Base-by-base conservation (phyloP, 2,113 vertebrate species). In the Potamarius usumacintae region DNA sequence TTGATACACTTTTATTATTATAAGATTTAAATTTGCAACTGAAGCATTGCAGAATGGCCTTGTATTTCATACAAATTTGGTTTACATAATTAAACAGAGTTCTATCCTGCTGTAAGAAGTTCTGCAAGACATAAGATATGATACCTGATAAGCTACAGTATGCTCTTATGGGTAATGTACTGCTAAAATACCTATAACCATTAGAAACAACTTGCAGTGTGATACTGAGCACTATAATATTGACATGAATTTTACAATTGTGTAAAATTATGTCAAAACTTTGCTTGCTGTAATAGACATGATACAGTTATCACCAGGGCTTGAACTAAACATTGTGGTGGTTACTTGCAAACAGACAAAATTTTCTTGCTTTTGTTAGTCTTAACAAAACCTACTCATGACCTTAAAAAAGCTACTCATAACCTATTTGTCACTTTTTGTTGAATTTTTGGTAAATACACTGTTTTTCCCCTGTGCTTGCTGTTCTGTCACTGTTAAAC, bases 81-180 rank as follows among this genome's bases (percentile, higher is more conserved):
- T 7, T 71, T 55, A 22, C 20, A 63, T 65, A 55, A 57, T 57
- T 71, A 57, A 52, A 17, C 52, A 69, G 22, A 20, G 25, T 11
- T 57, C 50, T n/a, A 7, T 52, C 63, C 62, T 15, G 62, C 58
- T 65, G 34, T n/a, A 82, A 14, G 27, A 69, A 15, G 5, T 69
- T 69, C 11, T 69, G 34, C 34, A 42, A 42, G 34, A 42, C 34
- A 42, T 42, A 3, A 42, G 27, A 30, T 69, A 69, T 15, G 0
- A 69, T 69, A 18, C 17, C 15, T 71, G 5, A 34, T 71, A 71
- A 34, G 69, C 27, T 71, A 7, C 67, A 71, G 50, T 57, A 27
- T 84, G 67, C 69, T 84, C 67, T 22, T 84, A 62, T 57, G 53
- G 30, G 50, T 84, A 84, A 80, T 34, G 14, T 57, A 30, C n/a